These are phyloP conservation scores for Zosterops lateralis DNA, from an alignment of 2,113 vertebrate species.

Conservation along the genomic window DNA sequence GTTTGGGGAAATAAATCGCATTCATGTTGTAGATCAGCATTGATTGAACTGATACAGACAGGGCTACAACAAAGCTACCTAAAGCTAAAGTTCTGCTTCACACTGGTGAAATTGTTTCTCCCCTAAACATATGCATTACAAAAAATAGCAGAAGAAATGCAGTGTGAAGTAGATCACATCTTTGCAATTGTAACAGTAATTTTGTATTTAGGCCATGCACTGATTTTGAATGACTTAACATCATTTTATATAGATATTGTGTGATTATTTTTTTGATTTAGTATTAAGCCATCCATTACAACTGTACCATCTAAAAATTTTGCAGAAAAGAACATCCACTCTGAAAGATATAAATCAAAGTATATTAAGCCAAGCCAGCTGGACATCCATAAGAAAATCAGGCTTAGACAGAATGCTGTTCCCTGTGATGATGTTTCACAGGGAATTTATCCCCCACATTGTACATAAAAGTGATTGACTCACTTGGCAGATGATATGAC, in stretches of 20 bases:
- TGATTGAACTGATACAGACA: neutral
- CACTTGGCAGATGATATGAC: slow-evolving; percentile 96
- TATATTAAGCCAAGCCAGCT: neutral
- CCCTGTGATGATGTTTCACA: neutral
- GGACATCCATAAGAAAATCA: neutral
- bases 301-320: neutral
- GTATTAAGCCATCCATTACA: neutral
- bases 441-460: neutral
- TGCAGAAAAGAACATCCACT: neutral
- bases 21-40: neutral
- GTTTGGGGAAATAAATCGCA: rapidly evolving
- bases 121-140: neutral
- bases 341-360: neutral
- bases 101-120: neutral
- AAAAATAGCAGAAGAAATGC: neutral
- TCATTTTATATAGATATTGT: neutral
- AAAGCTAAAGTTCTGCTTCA: neutral
- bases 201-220: neutral
- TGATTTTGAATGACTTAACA: neutral
- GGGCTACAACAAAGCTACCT: neutral
- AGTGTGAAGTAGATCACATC: neutral
- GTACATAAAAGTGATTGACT: slow-evolving; percentile 53
- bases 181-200: neutral
- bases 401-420: neutral
- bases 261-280: neutral